These are phyloP conservation scores for Spea hammondii DNA, from an alignment of 2,797 vertebrate species.

Conservation along the genomic window DNA sequence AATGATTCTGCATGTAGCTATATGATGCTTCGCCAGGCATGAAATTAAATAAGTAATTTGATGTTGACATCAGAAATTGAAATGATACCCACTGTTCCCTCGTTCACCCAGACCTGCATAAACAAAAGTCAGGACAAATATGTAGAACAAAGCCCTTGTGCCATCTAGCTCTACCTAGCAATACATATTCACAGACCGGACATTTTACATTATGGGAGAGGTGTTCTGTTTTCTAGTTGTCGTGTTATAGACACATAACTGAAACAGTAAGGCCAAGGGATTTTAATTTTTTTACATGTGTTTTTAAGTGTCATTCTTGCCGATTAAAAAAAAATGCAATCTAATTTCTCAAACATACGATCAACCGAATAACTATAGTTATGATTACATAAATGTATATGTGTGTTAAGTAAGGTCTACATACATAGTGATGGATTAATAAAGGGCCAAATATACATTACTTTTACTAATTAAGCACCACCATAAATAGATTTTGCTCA, in stretches of 20 bases:
- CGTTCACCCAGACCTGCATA: slow-evolving; percentile 78
- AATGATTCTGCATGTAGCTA: slow-evolving; percentile 90
- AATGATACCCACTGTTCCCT: slow-evolving; percentile 91
- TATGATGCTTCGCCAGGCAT: slow-evolving; percentile 93
- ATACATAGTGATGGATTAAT: no score
- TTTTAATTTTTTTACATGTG: background rate
- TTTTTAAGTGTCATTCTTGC: no score
- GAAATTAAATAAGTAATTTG: slow-evolving; percentile 99
- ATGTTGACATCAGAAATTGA: slow-evolving; percentile 98
- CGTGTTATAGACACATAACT: background rate
- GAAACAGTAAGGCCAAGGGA: slow-evolving; percentile 39
- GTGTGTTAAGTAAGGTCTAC: no score
- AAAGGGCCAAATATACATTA: no score
- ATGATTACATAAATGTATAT: no score
- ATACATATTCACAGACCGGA: slow-evolving; percentile 61
- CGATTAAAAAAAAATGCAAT: no score
- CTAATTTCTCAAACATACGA: no score
- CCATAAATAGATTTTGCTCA: no score
- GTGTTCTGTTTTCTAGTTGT: slow-evolving; percentile 70
- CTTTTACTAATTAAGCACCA: no score
- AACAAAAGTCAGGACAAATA: slow-evolving; percentile 77
- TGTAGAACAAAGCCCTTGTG: slow-evolving; percentile 66
- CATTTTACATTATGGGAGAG: slow-evolving; percentile 65
- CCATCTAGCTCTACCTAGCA: slow-evolving; percentile 66
- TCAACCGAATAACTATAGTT: no score